Percentiles rank a stretch among this genome's conserved stretches.
phyloP scores from a whole-genome alignment of 2,797 vertebrate genomes.

The Pelochelys cantorii region DNA sequence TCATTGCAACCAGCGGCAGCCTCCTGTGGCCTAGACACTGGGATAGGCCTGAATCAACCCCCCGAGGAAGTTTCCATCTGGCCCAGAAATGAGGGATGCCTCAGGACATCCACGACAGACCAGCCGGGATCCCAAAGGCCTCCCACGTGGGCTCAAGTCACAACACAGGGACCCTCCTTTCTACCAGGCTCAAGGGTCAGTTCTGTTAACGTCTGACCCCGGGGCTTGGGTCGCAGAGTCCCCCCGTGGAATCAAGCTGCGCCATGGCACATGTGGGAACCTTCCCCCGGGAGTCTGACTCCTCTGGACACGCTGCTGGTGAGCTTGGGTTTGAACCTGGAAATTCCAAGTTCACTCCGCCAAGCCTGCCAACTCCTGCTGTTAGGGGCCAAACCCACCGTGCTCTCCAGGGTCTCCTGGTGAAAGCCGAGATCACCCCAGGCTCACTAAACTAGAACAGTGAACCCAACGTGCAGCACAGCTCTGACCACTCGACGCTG shows the following conservation, averaged over 20 bases:
- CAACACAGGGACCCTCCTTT: neutral
- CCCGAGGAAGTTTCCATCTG: neutral
- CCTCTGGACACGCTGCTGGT: neutral
- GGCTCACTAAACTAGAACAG: neutral
- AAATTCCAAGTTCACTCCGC: neutral
- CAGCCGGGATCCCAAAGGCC: neutral
- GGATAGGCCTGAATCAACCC: fast-evolving
- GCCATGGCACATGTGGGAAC: neutral
- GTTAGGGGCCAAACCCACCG: neutral
- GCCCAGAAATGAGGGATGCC: neutral
- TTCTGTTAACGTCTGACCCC: neutral
- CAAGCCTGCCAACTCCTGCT: neutral
- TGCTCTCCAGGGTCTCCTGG: neutral
- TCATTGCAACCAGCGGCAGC: neutral
- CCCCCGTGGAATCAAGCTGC: neutral
- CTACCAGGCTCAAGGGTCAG: neutral
- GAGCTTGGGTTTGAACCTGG: neutral
- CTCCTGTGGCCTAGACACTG: neutral
- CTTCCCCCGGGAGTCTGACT: too few relatives aligned
- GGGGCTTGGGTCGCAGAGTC: neutral
- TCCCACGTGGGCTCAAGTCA: neutral
- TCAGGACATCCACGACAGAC: neutral
- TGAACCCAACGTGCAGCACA: neutral
- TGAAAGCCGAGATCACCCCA: neutral
- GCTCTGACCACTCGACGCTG: neutral